Percentiles rank a stretch among this genome's conserved stretches.
Conservation (phyloP, 2,888 invertebrate genomes). For the Machimus rusticus region DNA sequence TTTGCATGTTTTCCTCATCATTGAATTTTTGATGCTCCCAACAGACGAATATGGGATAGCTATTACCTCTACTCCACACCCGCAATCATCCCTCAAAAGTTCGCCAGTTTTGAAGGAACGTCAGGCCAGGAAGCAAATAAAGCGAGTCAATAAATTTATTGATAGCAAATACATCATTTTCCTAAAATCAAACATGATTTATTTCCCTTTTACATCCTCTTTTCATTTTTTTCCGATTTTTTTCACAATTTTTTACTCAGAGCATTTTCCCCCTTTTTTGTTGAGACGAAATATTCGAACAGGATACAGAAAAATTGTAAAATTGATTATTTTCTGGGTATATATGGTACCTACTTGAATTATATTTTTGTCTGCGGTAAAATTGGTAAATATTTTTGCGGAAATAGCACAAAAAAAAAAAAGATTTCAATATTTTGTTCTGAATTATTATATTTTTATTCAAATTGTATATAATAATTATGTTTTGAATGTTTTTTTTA, state of each 20-base stretch:
- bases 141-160: conserved; percentile 31
- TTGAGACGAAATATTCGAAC: neutral
- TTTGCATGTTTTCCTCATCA: neutral
- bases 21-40: neutral
- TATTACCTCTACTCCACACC: neutral
- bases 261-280: neutral
- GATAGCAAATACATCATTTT: conserved; percentile 37
- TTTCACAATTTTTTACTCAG: neutral
- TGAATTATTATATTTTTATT: neutral
- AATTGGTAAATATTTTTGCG: neutral
- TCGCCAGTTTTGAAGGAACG: neutral
- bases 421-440: neutral
- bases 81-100: neutral
- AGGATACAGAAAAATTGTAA: neutral
- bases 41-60: neutral
- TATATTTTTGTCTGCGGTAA: neutral
- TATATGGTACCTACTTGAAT: neutral
- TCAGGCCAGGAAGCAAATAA: conserved; percentile 22
- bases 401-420: neutral
- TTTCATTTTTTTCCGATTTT: neutral
- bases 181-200: conserved; percentile 27
- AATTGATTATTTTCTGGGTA: neutral
- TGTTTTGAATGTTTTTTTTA: neutral
- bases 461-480: neutral
- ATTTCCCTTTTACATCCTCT: conserved; percentile 23